A percentile compares a stretch with the other conserved stretches of the same genome.
These are phyloP conservation scores for Falco columbarius DNA, from an alignment of 2,797 vertebrate species.

Conservation along the genomic window DNA sequence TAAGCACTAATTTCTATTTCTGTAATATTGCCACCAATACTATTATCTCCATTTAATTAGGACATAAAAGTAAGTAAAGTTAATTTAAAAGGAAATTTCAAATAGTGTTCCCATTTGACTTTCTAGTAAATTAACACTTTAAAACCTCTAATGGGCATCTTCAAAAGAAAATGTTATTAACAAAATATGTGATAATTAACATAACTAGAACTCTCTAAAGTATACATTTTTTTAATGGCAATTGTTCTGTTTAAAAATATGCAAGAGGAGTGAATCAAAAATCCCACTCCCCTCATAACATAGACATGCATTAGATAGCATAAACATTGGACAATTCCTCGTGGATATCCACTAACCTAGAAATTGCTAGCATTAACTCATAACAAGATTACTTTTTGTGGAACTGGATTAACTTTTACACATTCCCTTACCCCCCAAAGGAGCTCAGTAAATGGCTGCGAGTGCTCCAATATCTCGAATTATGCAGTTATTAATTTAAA, in stretches of 20 bases:
- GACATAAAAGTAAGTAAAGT: slow-evolving; percentile 76
- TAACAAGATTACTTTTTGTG: slow-evolving; percentile 32
- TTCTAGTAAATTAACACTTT: slow-evolving; percentile 74
- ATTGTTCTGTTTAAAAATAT: slow-evolving; percentile 52
- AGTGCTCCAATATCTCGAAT: not conserved
- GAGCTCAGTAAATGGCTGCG: not conserved
- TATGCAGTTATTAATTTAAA: not conserved
- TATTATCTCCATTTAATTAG: slow-evolving; percentile 68
- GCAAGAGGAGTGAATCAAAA: slow-evolving; percentile 51
- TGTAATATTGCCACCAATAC: slow-evolving; percentile 72
- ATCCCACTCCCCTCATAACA: slow-evolving; percentile 8
- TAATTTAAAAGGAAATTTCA: slow-evolving; percentile 77
- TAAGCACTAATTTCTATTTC: slow-evolving; percentile 43
- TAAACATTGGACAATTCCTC: slow-evolving; percentile 42
- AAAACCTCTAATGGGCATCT: slow-evolving; percentile 73
- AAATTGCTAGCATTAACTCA: slow-evolving; percentile 29
- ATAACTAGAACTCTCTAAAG: slow-evolving; percentile 65
- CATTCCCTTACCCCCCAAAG: not conserved
- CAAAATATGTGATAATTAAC: slow-evolving; percentile 77
- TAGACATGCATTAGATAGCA: not conserved
- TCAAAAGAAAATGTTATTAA: slow-evolving; percentile 77
- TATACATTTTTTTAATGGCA: slow-evolving; percentile 41
- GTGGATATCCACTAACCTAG: not conserved
- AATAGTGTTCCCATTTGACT: slow-evolving; percentile 68
- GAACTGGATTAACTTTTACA: slow-evolving; percentile 33